These are phyloP conservation scores for Pseudopodoces humilis DNA, from an alignment of 2,113 vertebrate species.

Conservation along the genomic window DNA sequence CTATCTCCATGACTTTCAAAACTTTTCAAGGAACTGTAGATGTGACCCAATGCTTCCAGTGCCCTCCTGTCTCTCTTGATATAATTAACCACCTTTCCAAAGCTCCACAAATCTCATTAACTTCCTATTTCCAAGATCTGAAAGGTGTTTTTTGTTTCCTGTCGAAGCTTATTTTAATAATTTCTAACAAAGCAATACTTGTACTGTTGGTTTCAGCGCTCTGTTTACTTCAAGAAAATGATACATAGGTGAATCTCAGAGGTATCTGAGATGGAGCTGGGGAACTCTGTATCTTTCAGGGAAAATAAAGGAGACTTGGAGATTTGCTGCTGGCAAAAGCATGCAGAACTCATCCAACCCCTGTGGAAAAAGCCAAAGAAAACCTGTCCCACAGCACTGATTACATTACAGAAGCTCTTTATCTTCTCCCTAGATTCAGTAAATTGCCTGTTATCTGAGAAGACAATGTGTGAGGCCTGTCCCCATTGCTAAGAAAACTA, in stretches of 20 bases:
- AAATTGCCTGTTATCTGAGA: background rate
- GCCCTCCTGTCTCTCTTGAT: background rate
- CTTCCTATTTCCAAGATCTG: background rate
- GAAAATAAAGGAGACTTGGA: background rate
- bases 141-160: background rate
- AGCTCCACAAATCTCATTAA: background rate
- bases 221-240: background rate
- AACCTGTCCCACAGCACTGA: background rate
- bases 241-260: background rate
- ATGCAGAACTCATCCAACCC: background rate
- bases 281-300: background rate
- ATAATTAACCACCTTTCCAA: background rate
- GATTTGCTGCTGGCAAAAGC: background rate
- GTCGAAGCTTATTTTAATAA: background rate
- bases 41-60: background rate
- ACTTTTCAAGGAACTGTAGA: background rate
- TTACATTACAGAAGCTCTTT: background rate
- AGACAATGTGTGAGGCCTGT: background rate
- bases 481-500: background rate
- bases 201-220: background rate
- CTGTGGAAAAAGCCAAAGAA: background rate
- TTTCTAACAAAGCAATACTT: background rate
- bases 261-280: background rate
- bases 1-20: background rate
- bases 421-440: background rate